These are phyloP conservation scores for Malthinus flaveolus DNA, from an alignment of 2,888 invertebrate genomes.

Conservation along the genomic window DNA sequence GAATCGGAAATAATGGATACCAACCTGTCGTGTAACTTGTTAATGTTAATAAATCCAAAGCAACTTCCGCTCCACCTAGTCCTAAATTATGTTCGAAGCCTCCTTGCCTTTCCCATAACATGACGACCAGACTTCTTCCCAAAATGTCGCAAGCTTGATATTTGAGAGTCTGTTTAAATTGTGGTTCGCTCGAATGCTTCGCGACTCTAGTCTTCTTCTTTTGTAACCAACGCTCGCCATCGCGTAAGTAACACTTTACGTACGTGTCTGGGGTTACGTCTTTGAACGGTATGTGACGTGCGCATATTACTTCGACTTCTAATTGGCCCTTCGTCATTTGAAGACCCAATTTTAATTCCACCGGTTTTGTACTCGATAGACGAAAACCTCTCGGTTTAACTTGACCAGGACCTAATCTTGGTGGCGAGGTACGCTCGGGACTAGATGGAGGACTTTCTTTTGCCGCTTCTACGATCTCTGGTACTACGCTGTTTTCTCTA, in stretches of 20 bases:
- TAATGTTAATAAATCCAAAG: conserved; percentile 78
- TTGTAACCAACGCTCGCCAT: conserved; percentile 85
- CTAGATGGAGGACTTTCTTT: conserved; percentile 62
- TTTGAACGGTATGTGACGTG: conserved; percentile 68
- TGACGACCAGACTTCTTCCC: conserved; percentile 82
- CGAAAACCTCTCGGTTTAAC: conserved; percentile 77
- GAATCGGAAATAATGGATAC: conserved; percentile 90
- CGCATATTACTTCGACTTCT: conserved; percentile 83
- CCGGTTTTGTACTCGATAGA: conserved; percentile 68
- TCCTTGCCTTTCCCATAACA: conserved; percentile 90
- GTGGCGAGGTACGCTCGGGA: conserved; percentile 59
- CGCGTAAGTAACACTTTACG: conserved; percentile 90
- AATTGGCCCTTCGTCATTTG: conserved; percentile 89
- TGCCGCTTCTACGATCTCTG: conserved; percentile 57
- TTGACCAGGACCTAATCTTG: conserved; percentile 75
- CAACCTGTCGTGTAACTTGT: conserved; percentile 83
- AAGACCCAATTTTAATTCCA: conserved; percentile 86
- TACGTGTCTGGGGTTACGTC: conserved; percentile 85
- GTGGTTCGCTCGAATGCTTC: conserved; percentile 79
- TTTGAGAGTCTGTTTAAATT: conserved; percentile 85
- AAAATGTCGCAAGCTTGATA: conserved; percentile 80
- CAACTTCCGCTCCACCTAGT: conserved; percentile 84
- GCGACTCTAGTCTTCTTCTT: conserved; percentile 89
- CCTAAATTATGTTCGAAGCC: conserved; percentile 83
- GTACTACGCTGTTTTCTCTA: conserved; percentile 64